Percentiles rank a stretch among this genome's conserved stretches.
These are phyloP conservation scores for Gymnothorax reevesii DNA, from an alignment of 2,797 vertebrate species.

Conservation along the genomic window DNA sequence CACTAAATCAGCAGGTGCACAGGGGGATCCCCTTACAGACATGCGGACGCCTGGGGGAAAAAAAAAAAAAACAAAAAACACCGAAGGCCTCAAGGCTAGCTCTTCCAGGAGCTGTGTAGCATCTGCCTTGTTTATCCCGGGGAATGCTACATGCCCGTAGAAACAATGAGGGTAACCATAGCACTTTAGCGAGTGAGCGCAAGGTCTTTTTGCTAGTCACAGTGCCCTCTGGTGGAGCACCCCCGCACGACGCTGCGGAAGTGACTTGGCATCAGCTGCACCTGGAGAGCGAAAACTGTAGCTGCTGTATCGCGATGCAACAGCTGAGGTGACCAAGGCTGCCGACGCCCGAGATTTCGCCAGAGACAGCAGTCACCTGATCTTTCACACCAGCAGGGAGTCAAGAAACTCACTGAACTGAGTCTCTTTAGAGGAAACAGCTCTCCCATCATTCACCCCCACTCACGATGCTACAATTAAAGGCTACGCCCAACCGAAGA, in stretches of 20 bases:
- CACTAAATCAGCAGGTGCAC: conserved; percentile 61
- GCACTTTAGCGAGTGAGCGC: background rate
- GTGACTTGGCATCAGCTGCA: background rate
- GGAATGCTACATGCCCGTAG: background rate
- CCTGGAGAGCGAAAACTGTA: background rate
- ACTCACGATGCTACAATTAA: too few relatives aligned
- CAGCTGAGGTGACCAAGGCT: background rate
- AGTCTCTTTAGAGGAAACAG: too few relatives aligned
- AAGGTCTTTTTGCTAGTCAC: too few relatives aligned
- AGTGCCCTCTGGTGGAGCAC: background rate
- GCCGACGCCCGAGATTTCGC: background rate
- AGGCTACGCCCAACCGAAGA: too few relatives aligned
- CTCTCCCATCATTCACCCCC: too few relatives aligned
- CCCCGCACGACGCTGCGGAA: background rate
- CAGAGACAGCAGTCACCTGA: background rate
- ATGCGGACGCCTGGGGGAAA: conserved; percentile 56
- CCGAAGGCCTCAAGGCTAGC: conserved; percentile 49
- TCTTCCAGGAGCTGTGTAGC: background rate
- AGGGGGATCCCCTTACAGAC: conserved; percentile 71
- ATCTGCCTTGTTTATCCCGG: background rate
- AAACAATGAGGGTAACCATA: background rate
- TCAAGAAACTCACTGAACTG: too few relatives aligned
- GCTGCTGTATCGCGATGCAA: background rate
- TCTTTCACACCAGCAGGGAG: background rate
- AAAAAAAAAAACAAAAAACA: too few relatives aligned